These are phyloP conservation scores for Zaprionus taronus DNA, from an alignment of 1,140 invertebrate species.

Conservation along the genomic window DNA sequence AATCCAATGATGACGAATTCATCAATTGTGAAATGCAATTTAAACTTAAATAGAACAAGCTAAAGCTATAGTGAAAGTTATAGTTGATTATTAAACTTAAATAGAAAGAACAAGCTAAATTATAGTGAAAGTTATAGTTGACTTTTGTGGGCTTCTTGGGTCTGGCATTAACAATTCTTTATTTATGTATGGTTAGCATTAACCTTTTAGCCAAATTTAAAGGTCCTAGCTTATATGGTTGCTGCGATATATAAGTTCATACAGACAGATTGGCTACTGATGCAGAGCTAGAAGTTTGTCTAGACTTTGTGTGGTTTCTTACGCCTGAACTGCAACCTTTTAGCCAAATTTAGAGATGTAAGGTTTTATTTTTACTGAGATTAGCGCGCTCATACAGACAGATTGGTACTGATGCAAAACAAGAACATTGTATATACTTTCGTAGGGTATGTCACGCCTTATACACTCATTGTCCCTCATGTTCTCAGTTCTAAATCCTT, in stretches of 20 bases:
- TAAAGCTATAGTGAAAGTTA: background rate
- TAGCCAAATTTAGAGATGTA: no score
- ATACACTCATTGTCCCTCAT: no score
- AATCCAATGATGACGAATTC: background rate
- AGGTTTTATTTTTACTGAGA: no score
- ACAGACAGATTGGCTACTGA: background rate
- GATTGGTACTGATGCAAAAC: no score
- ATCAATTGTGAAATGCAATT: background rate
- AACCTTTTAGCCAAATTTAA: background rate
- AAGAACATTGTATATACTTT: no score
- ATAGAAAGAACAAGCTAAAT: background rate
- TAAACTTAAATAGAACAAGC: background rate
- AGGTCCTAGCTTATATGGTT: background rate
- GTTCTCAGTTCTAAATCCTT: background rate
- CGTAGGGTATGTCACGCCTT: no score
- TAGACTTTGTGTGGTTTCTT: no score
- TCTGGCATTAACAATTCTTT: background rate
- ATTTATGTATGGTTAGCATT: no score
- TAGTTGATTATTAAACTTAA: no score
- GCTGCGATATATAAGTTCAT: background rate
- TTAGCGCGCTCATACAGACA: no score
- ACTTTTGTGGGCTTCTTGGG: background rate
- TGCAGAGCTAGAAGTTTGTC: no score
- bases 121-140: background rate
- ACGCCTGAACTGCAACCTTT: no score